Evolutionary conservation across 2,888 invertebrate genomes (phyloP), one percentile per base, ranked within the genome.

Genomic region (Tenthredo notha): DNA sequence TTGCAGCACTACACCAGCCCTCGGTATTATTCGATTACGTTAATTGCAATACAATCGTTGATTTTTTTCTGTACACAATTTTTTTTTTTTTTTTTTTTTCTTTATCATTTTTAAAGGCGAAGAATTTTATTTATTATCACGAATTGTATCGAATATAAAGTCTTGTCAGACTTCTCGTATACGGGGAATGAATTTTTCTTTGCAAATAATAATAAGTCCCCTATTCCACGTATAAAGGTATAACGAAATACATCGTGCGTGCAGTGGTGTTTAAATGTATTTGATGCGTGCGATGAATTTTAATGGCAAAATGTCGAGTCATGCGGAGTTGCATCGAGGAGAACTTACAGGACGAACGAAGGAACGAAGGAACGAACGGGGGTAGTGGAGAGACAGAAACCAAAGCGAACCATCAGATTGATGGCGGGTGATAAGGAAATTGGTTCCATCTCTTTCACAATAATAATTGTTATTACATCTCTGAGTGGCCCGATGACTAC

Each of bases 381-480:
- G n/a, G 18, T 12, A 61, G 40, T 21, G 40, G n/a, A 58, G 80
- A 80, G 61, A 67, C 65, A 47, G 80, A 80, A 80, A 80, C 80
- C 80, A 80, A 40, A 80, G 89, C 87, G 86, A 85, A 86, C 86
- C 87, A 86, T 87, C 88, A 88, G 89, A 90, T 90, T 88, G 89
- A 90, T 89, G 90, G 85, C 88, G 86, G 86, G 85, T 86, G 89
- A 91, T 91, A 90, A 91, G 88, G 88, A 89, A 90, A 88, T 90
- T 88, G 89, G 87, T 89, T 87, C 87, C 88, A 87, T 89, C 89
- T 90, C 90, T 90, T 91, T 90, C 88, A 89, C 87, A 88, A 89
- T 91, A 91, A 91, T 91, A 90, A 91, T 91, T 87, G 88, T 91
- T 88, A 91, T 91, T 91, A 91, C 85, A 78, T 50, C 78, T 85